These are phyloP conservation scores for Castor canadensis DNA, from an alignment of 2,113 vertebrate species.

Conservation along the genomic window DNA sequence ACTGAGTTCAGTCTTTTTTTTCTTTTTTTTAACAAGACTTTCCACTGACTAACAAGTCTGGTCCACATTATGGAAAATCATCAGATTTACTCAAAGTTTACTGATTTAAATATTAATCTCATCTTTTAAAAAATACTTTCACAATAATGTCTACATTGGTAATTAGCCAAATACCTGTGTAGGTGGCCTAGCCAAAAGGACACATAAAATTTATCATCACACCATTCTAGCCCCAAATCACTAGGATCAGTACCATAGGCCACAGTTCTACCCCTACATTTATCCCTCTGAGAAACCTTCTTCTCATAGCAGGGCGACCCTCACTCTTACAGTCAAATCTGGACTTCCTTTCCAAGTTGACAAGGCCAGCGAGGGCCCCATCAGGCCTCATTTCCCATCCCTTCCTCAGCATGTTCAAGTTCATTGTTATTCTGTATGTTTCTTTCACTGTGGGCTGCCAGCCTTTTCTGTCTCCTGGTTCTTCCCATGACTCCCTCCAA, in stretches of 20 bases:
- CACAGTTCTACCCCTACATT: accelerated
- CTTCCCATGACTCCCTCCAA: accelerated
- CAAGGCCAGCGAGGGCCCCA: accelerated
- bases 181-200: accelerated
- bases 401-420: background rate
- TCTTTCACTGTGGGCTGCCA: no score
- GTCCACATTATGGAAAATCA: background rate
- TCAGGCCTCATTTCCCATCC: no score
- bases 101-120: background rate
- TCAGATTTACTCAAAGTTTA: background rate
- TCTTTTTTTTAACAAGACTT: background rate
- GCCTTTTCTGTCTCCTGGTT: accelerated
- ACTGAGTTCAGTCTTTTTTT: background rate
- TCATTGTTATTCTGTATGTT: accelerated
- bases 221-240: no score
- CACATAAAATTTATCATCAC: accelerated
- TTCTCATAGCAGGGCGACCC: background rate
- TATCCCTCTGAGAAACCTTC: background rate
- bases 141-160: background rate
- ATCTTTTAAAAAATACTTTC: background rate
- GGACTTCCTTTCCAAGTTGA: background rate
- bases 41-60: background rate
- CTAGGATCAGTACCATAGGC: accelerated
- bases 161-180: background rate
- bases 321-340: background rate